Evolutionary conservation across 2,113 vertebrate genomes (phyloP).

Genomic region (Haliaeetus leucogaster): DNA sequence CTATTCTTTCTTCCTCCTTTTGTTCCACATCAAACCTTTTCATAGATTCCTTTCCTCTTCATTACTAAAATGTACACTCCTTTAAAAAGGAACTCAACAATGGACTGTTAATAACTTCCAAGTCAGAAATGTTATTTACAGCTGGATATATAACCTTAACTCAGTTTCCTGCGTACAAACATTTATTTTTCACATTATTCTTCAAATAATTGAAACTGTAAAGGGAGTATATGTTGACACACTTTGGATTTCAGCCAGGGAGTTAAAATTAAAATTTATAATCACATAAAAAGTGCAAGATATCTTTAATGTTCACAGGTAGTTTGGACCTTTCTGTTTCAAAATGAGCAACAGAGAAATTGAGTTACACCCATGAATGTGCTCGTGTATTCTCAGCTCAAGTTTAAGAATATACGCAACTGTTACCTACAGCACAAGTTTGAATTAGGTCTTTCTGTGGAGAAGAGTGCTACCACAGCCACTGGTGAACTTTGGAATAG

Average conservation of each 20-base stretch:
- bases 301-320: not conserved
- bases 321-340: not conserved
- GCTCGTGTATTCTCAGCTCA: not conserved
- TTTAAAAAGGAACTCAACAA: not conserved
- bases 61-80: not conserved
- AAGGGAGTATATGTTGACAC: slow-evolving; percentile 3
- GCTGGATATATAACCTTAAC: not conserved
- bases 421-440: not conserved
- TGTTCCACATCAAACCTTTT: not conserved
- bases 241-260: not conserved
- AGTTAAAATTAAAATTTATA: slow-evolving; percentile 20
- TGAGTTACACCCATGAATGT: not conserved
- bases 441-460: not conserved
- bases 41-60: not conserved
- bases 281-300: not conserved
- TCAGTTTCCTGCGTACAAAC: not conserved
- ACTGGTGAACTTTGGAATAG: not conserved
- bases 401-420: not conserved
- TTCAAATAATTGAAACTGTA: slow-evolving; percentile 12
- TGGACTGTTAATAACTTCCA: not conserved
- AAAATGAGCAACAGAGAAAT: not conserved
- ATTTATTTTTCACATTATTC: not conserved
- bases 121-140: slow-evolving; percentile 4
- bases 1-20: not conserved
- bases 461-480: not conserved